Conservation (phyloP, 2,797 vertebrate species). For the Xenops minutus region DNA sequence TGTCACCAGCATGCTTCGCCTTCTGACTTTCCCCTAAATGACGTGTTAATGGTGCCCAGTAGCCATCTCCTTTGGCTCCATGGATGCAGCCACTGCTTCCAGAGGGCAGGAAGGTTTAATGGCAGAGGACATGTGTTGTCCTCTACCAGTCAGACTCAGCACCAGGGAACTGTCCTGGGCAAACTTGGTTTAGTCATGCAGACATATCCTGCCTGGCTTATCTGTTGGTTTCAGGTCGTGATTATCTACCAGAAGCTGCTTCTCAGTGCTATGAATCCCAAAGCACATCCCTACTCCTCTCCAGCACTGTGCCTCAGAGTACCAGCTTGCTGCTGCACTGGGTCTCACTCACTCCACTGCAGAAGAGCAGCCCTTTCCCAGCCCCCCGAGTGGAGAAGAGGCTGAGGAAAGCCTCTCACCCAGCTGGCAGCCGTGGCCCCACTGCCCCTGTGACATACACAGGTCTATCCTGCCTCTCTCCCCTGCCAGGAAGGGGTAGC, state of each 20-base stretch:
- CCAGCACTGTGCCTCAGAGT: no score
- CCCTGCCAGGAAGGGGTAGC: background rate
- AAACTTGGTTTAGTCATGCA: accelerated
- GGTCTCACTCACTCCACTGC: no score
- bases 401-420: background rate
- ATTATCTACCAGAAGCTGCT: background rate
- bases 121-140: background rate
- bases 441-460: accelerated
- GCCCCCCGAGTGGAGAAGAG: background rate
- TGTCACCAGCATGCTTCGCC: accelerated
- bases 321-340: background rate
- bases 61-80: background rate
- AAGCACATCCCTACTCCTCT: background rate
- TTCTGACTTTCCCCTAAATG: background rate
- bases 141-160: background rate
- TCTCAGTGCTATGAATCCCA: background rate
- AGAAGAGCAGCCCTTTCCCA: background rate
- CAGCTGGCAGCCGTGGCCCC: accelerated
- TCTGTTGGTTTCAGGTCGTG: accelerated
- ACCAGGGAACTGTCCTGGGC: background rate
- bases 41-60: accelerated
- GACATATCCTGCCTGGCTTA: accelerated
- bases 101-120: background rate
- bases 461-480: background rate
- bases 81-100: background rate